These are phyloP conservation scores for Argentina silus DNA, from an alignment of 2,797 vertebrate species.

Conservation along the genomic window DNA sequence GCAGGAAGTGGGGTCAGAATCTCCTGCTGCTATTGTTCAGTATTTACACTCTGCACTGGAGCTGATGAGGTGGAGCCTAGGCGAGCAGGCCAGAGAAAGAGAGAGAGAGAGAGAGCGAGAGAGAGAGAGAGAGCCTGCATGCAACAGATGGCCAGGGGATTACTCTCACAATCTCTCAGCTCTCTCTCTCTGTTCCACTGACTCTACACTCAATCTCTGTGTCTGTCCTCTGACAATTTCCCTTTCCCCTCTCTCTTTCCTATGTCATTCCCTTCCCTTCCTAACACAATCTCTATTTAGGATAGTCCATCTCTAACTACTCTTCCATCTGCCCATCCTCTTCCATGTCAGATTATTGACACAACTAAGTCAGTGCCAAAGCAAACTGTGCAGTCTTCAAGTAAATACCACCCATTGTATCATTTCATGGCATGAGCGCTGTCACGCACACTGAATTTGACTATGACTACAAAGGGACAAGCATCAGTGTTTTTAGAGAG, in stretches of 20 bases:
- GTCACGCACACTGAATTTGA: not conserved
- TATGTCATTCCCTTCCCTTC: not conserved
- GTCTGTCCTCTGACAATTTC: conserved; percentile 10
- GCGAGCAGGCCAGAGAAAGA: not conserved
- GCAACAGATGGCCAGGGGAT: conserved; percentile 81
- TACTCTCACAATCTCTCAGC: conserved; percentile 74
- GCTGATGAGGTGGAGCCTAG: conserved; percentile 37
- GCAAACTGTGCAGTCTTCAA: not conserved
- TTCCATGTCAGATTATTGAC: not conserved
- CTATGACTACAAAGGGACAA: not conserved
- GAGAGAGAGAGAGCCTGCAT: conserved; percentile 34
- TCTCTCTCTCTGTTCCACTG: conserved; percentile 52
- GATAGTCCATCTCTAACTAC: not conserved
- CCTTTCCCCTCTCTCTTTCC: not conserved
- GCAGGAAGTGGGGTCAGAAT: conserved; percentile 56
- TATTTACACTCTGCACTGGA: conserved; percentile 44
- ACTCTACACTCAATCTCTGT: conserved; percentile 29
- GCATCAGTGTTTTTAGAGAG: not conserved
- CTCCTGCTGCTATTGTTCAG: conserved; percentile 1
- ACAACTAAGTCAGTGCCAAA: not conserved
- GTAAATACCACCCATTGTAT: not conserved
- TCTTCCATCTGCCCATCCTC: not conserved
- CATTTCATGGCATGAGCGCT: not conserved
- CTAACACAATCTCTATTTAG: conserved; percentile 9
- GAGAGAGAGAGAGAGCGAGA: conserved; percentile 17